Evolutionary conservation across 2,888 invertebrate species (phyloP).

Genomic region (Argynnis bischoffii): DNA sequence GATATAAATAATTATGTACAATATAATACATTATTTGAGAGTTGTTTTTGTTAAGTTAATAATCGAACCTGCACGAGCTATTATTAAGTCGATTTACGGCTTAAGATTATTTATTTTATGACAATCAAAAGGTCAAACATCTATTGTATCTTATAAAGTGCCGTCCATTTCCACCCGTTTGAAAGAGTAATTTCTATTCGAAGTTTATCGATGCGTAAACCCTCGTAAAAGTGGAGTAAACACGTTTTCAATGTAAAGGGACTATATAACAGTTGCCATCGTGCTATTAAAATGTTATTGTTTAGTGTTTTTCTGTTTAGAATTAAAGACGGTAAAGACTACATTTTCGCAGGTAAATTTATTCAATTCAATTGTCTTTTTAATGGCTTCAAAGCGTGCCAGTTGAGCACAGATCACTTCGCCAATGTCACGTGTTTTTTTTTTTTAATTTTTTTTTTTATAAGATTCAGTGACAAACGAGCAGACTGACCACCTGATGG

Average conservation of each 20-base stretch:
- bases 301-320: conserved; percentile 11
- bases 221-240: conserved; percentile 41
- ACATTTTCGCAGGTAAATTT: too few species aligned
- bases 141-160: conserved; percentile 25
- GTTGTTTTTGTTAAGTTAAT: neutral
- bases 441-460: too few species aligned
- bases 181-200: conserved; percentile 33
- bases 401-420: too few species aligned
- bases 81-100: conserved; percentile 10
- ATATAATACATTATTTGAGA: neutral
- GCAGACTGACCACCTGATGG: too few species aligned
- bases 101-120: conserved; percentile 24
- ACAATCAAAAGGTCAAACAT: conserved; percentile 22
- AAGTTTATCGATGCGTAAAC: conserved; percentile 37
- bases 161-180: conserved; percentile 21
- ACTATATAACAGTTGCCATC: conserved; percentile 21
- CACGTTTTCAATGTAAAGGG: conserved; percentile 35
- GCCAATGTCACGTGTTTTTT: too few species aligned
- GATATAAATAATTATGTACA: too few species aligned
- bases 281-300: conserved; percentile 32
- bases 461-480: too few species aligned
- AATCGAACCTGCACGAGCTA: neutral
- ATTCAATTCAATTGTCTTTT: too few species aligned
- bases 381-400: too few species aligned
- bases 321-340: too few species aligned